phyloP scores from a whole-genome alignment of 2,888 invertebrate genomes.

The Heteromyza rotundicornis region DNA sequence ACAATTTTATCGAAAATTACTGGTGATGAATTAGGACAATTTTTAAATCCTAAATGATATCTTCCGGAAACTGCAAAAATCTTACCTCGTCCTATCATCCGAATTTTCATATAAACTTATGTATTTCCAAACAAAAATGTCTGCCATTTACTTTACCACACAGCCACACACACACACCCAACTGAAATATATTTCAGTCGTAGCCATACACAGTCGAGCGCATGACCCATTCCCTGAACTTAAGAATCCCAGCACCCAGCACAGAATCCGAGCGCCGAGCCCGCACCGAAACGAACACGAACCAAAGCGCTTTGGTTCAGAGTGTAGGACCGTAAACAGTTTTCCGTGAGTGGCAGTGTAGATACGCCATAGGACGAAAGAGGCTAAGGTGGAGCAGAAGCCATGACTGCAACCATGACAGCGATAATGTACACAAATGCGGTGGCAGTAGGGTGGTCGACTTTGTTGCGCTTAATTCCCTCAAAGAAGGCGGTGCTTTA shows the following conservation, averaged over 20 bases:
- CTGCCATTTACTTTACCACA: constrained; percentile 3
- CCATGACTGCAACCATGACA: constrained; percentile 57
- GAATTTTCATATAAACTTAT: constrained; percentile 4
- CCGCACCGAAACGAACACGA: constrained; percentile 41
- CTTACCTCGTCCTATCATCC: no score
- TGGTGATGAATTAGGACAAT: no score
- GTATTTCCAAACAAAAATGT: constrained; percentile 4
- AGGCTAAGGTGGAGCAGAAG: constrained; percentile 59
- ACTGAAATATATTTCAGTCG: neutral
- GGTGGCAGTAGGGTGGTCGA: neutral
- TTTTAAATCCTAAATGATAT: no score
- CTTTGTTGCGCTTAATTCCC: no score
- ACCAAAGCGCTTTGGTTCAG: constrained; percentile 30
- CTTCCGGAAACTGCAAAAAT: no score
- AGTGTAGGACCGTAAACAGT: constrained; percentile 31
- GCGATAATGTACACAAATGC: constrained; percentile 42
- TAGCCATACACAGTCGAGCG: constrained; percentile 38
- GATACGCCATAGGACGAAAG: constrained; percentile 49
- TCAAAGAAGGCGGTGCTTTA: constrained; percentile 6
- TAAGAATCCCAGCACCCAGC: constrained; percentile 29
- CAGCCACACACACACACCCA: neutral
- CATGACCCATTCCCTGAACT: constrained; percentile 58
- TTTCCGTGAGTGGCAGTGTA: constrained; percentile 45
- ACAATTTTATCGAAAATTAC: no score
- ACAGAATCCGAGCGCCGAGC: no score